Conservation (phyloP, 2,888 invertebrate species). For the Cyrtodaria siliqua region DNA sequence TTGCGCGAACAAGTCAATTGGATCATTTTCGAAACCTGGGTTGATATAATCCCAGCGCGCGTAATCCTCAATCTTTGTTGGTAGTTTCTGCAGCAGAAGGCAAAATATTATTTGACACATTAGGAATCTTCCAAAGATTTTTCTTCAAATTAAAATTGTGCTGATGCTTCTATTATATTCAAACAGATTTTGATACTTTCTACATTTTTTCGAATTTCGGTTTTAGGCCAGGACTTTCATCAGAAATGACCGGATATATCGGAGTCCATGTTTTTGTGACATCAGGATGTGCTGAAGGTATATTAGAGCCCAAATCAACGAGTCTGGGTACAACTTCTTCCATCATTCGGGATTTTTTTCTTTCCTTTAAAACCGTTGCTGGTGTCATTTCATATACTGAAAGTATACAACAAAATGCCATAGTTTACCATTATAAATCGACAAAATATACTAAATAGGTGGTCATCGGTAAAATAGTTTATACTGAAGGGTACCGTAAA, state of each 20-base stretch:
- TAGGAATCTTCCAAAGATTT: conserved; percentile 55
- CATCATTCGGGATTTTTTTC: neutral
- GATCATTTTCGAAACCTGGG: conserved; percentile 40
- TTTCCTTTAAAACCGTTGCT: neutral
- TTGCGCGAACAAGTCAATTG: conserved; percentile 40
- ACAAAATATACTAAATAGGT: too few species aligned
- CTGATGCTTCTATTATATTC: conserved; percentile 45
- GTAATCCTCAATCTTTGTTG: neutral
- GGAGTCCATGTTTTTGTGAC: conserved; percentile 51
- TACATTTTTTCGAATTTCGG: conserved; percentile 6
- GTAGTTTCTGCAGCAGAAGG: conserved; percentile 6
- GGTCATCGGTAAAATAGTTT: too few species aligned
- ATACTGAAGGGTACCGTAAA: too few species aligned
- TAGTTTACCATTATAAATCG: too few species aligned
- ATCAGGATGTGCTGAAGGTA: conserved; percentile 29
- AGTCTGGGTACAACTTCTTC: conserved; percentile 30
- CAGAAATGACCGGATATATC: conserved; percentile 2
- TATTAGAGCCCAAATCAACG: conserved; percentile 41
- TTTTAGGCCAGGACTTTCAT: neutral
- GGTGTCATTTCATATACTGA: too few species aligned
- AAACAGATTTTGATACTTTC: conserved; percentile 47
- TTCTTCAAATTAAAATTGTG: conserved; percentile 29
- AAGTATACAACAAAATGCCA: too few species aligned
- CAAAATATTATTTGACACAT: conserved; percentile 47
- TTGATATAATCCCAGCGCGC: conserved; percentile 39